phyloP scores from a whole-genome alignment of 1,140 invertebrate species.

The Choristoneura fumiferana region DNA sequence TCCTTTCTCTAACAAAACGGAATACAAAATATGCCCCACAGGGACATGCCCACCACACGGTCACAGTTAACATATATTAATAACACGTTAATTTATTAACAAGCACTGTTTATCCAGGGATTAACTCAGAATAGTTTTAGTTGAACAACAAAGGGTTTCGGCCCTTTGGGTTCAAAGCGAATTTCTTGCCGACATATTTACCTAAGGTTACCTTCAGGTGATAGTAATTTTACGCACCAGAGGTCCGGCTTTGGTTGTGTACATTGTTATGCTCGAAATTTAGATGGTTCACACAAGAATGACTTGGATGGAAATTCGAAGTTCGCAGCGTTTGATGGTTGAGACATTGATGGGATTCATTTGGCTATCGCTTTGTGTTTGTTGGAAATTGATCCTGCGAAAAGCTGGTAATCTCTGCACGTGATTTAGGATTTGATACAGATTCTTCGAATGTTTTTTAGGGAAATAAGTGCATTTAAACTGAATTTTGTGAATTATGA shows the following conservation, averaged over 20 bases:
- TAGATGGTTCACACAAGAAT: slow-evolving; percentile 15
- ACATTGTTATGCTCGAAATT: slow-evolving; percentile 43
- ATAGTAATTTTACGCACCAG: slow-evolving; percentile 74
- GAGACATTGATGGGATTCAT: slow-evolving; percentile 16
- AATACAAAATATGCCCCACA: slow-evolving; percentile 46
- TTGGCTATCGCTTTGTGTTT: slow-evolving; percentile 6
- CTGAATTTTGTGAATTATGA: no score
- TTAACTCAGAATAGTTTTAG: slow-evolving; percentile 77
- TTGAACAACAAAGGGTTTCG: slow-evolving; percentile 69
- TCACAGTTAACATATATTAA: slow-evolving; percentile 74
- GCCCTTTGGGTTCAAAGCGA: slow-evolving; percentile 75
- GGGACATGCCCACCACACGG: slow-evolving; percentile 68
- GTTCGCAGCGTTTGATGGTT: slow-evolving; percentile 15
- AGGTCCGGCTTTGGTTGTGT: slow-evolving; percentile 66
- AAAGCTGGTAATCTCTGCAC: no score
- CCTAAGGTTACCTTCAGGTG: slow-evolving; percentile 65
- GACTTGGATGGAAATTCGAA: slow-evolving; percentile 17
- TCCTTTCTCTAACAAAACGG: slow-evolving; percentile 67
- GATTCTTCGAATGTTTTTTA: no score
- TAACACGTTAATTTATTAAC: slow-evolving; percentile 77
- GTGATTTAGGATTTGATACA: no score
- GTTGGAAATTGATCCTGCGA: background rate
- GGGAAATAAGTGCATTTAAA: no score
- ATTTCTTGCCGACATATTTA: slow-evolving; percentile 78
- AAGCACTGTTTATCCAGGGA: slow-evolving; percentile 75